Percentiles rank a stretch among this genome's conserved stretches.
Conservation (phyloP, 2,888 invertebrate genomes). For the Drosophila rellima region DNA sequence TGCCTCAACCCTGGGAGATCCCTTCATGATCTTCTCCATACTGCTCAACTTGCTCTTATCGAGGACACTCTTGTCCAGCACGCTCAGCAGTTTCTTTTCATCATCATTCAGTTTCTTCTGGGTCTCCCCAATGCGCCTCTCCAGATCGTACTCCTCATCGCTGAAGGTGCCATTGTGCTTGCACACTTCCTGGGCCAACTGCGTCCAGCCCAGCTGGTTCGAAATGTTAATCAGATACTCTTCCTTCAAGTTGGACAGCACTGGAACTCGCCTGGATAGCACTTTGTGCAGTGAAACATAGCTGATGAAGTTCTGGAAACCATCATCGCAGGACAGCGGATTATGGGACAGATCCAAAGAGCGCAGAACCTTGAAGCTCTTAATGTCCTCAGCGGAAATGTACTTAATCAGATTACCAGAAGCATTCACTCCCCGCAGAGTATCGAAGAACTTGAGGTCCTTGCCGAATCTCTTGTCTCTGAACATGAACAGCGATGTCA, state of each 20-base stretch:
- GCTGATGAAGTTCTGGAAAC: slow-evolving; percentile 89
- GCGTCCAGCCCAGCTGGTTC: slow-evolving; percentile 80
- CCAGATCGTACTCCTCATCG: slow-evolving; percentile 64
- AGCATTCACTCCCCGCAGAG: slow-evolving; percentile 87
- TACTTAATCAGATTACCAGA: slow-evolving; percentile 84
- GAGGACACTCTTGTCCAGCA: slow-evolving; percentile 75
- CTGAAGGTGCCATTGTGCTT: slow-evolving; percentile 67
- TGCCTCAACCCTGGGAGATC: slow-evolving; percentile 56
- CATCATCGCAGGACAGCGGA: slow-evolving; percentile 89
- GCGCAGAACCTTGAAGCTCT: slow-evolving; percentile 84
- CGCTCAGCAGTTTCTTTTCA: slow-evolving; percentile 72
- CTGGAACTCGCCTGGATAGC: slow-evolving; percentile 73
- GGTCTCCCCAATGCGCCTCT: slow-evolving; percentile 71
- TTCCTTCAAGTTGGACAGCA: slow-evolving; percentile 71
- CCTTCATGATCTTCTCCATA: slow-evolving; percentile 78
- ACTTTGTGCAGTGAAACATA: slow-evolving; percentile 78
- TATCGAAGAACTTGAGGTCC: slow-evolving; percentile 86
- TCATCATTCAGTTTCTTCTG: slow-evolving; percentile 79
- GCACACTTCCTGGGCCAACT: slow-evolving; percentile 83
- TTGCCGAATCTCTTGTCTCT: slow-evolving; percentile 86
- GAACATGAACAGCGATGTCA: slow-evolving; percentile 91
- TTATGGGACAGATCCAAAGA: slow-evolving; percentile 88
- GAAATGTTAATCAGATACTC: slow-evolving; percentile 63
- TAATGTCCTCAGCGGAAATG: slow-evolving; percentile 80
- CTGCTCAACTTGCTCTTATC: slow-evolving; percentile 71